These are phyloP conservation scores for Ascidia mentula DNA, from an alignment of 23 tunicate species.

Conservation along the genomic window DNA sequence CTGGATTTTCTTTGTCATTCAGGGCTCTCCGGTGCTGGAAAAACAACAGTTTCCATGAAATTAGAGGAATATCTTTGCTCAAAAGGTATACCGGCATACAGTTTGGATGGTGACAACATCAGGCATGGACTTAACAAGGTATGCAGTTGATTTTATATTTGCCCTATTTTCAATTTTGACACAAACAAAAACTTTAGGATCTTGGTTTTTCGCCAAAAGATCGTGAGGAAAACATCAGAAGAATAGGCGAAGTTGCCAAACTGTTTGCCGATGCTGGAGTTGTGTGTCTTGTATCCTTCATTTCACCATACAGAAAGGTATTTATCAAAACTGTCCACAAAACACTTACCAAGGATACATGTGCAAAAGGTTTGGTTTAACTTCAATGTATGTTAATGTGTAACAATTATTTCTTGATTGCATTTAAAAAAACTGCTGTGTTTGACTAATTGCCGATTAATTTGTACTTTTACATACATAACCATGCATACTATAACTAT, in stretches of 20 bases:
- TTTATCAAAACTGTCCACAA: background rate
- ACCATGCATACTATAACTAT: no score
- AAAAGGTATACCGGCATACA: slow-evolving; percentile 98
- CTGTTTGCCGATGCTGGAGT: slow-evolving; percentile 99
- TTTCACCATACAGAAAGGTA: slow-evolving; percentile 98
- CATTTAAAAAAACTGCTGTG: no score
- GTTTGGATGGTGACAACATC: slow-evolving; percentile 96
- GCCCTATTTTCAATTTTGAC: no score
- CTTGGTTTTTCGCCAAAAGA: slow-evolving; percentile 91
- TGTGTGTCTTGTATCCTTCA: slow-evolving; percentile 97
- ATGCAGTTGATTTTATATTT: background rate
- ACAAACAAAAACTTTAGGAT: slow-evolving; percentile 71
- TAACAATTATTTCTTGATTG: no score
- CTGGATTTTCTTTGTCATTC: no score
- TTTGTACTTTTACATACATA: no score
- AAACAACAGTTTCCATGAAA: slow-evolving; percentile 95
- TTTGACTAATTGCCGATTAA: no score
- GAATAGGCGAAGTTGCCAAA: slow-evolving; percentile 98
- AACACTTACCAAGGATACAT: no score
- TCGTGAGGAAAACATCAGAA: slow-evolving; percentile 93
- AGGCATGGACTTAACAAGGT: slow-evolving; percentile 97
- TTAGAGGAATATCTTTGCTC: slow-evolving; percentile 91
- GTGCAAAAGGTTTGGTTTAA: no score
- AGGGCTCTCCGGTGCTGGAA: slow-evolving; percentile 99
- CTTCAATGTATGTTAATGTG: no score